Evolutionary conservation across 1,140 invertebrate genomes (phyloP).

Genomic region (Drosophila littoralis): DNA sequence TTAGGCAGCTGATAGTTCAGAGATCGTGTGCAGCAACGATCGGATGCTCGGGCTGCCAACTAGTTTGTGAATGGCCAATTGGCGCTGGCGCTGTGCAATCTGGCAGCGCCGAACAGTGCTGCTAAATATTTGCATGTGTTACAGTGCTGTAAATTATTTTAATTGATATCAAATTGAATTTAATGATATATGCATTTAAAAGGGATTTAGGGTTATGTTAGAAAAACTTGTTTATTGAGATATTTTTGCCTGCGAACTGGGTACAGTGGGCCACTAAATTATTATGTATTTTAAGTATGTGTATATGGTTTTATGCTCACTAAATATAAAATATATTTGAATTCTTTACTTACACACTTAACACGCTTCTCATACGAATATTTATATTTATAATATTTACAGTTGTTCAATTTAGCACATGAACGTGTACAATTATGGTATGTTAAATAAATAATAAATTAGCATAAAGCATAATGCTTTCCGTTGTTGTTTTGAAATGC

Average conservation of each 20-base stretch:
- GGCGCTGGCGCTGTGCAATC: background rate
- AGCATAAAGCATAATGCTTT: constrained; percentile 59
- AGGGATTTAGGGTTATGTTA: constrained; percentile 47
- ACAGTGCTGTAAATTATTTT: background rate
- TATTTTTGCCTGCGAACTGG: constrained; percentile 69
- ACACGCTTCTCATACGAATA: constrained; percentile 38
- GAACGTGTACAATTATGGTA: constrained; percentile 32
- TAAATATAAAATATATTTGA: constrained; percentile 63
- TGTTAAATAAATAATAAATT: constrained; percentile 78
- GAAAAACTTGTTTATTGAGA: constrained; percentile 79
- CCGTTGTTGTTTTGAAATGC: constrained; percentile 62
- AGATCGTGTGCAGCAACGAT: background rate
- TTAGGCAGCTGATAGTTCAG: too few relatives aligned
- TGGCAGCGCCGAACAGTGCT: constrained; percentile 22
- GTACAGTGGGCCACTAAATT: constrained; percentile 68
- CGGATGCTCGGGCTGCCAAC: background rate
- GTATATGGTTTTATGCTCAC: constrained; percentile 61
- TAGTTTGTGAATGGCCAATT: too few relatives aligned
- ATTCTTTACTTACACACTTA: constrained; percentile 44
- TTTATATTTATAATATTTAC: constrained; percentile 66
- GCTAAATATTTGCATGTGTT: background rate
- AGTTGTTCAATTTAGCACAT: constrained; percentile 49
- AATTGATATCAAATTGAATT: background rate
- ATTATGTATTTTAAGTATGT: constrained; percentile 47
- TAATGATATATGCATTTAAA: background rate